Conservation (phyloP, 2,888 invertebrate genomes). For the Xylophagus ater region DNA sequence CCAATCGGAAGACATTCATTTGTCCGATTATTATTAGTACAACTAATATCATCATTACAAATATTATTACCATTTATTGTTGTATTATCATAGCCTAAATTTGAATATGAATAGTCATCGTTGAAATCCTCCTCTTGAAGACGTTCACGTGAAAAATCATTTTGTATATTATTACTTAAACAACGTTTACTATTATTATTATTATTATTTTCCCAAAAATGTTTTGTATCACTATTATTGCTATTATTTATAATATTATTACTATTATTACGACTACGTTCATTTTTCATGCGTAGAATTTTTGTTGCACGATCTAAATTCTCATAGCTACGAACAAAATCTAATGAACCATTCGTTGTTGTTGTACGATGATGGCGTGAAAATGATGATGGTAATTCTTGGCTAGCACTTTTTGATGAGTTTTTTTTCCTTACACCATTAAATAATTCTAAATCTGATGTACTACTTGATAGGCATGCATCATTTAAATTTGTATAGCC, state of each 20-base stretch:
- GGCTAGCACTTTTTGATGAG: constrained; percentile 17
- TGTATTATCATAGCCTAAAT: constrained; percentile 18
- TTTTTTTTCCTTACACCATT: constrained; percentile 15
- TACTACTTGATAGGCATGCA: constrained; percentile 21
- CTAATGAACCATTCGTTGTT: constrained; percentile 15
- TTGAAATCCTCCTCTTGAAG: constrained; percentile 18
- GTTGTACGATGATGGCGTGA: constrained; percentile 15
- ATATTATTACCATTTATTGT: constrained; percentile 8
- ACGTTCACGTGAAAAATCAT: constrained; percentile 17
- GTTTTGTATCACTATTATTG: constrained; percentile 5
- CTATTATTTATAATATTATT: constrained; percentile 7
- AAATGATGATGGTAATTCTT: constrained; percentile 19
- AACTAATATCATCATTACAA: neutral
- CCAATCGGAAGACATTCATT: constrained; percentile 15
- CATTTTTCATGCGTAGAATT: constrained; percentile 20
- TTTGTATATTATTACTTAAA: constrained; percentile 3
- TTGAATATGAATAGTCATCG: constrained; percentile 17
- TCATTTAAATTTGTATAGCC: constrained; percentile 23
- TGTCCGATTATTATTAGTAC: constrained; percentile 1
- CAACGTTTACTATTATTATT: constrained; percentile 6
- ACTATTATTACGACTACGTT: constrained; percentile 8
- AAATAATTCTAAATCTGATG: constrained; percentile 19
- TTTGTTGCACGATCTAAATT: constrained; percentile 20
- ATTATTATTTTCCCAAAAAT: constrained; percentile 13
- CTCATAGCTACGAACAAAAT: constrained; percentile 21